These are phyloP conservation scores for Helleia helle DNA, from an alignment of 2,888 invertebrate species.

Conservation along the genomic window DNA sequence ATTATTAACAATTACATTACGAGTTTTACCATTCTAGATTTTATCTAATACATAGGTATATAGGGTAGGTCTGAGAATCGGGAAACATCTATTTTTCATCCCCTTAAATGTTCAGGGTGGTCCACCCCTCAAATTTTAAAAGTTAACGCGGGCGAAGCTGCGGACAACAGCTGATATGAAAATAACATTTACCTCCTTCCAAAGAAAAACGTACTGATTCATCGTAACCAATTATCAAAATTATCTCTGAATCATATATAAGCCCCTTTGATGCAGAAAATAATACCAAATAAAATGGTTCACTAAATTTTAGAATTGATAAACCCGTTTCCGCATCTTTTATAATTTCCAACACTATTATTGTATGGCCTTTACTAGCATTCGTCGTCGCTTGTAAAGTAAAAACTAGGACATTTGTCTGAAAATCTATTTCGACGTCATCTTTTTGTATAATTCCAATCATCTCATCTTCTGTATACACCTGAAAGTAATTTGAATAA, in stretches of 20 bases:
- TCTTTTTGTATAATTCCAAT: slow-evolving; percentile 20
- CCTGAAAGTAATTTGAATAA: slow-evolving; percentile 26
- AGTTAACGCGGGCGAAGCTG: too few species aligned
- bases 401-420: slow-evolving; percentile 24
- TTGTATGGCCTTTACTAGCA: slow-evolving; percentile 16
- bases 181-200: slow-evolving; percentile 10
- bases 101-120: too few species aligned
- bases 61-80: too few species aligned
- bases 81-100: too few species aligned
- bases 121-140: too few species aligned
- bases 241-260: slow-evolving; percentile 11
- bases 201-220: slow-evolving; percentile 8
- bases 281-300: slow-evolving; percentile 16
- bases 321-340: neutral
- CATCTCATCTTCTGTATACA: slow-evolving; percentile 19
- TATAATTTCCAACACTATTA: slow-evolving; percentile 14
- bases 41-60: too few species aligned
- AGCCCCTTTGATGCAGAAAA: slow-evolving; percentile 17
- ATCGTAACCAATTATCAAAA: slow-evolving; percentile 7
- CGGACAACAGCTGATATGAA: too few species aligned
- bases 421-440: slow-evolving; percentile 20
- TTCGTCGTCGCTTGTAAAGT: slow-evolving; percentile 21
- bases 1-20: too few species aligned
- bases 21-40: too few species aligned
- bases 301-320: slow-evolving; percentile 11